These are phyloP conservation scores for Rhynchomys soricoides DNA, from an alignment of 2,113 vertebrate genomes.

Conservation along the genomic window DNA sequence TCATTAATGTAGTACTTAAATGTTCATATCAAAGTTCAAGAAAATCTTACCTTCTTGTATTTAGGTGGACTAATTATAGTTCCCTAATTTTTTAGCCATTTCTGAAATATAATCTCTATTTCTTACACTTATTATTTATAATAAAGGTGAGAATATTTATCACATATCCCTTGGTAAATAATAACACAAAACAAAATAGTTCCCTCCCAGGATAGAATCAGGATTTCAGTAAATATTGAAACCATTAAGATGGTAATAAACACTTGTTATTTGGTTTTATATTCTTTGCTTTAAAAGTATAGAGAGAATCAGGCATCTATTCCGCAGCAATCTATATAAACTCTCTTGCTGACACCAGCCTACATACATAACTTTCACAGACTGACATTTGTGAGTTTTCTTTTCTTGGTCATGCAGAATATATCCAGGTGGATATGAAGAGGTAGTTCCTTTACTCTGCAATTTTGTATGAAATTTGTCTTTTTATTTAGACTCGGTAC, in stretches of 20 bases:
- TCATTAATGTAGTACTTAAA: neutral
- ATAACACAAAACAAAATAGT: neutral
- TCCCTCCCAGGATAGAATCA: neutral
- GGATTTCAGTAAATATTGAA: neutral
- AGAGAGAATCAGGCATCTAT: neutral
- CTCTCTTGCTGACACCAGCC: neutral
- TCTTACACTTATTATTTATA: neutral
- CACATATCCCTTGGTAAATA: neutral
- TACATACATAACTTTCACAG: neutral
- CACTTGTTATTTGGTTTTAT: neutral
- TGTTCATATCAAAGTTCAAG: neutral
- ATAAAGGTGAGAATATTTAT: neutral
- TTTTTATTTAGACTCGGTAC: neutral
- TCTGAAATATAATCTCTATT: neutral
- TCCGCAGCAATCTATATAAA: neutral
- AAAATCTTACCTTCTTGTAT: neutral
- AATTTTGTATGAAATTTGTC: neutral
- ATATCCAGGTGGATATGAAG: neutral
- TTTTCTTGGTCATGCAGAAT: neutral
- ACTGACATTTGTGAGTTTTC: neutral
- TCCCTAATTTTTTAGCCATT: neutral
- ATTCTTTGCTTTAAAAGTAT: neutral
- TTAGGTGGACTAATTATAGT: neutral
- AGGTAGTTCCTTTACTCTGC: neutral
- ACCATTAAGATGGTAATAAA: neutral